phyloP scores from a whole-genome alignment of 1,140 invertebrate genomes.

The Ylistrum balloti region DNA sequence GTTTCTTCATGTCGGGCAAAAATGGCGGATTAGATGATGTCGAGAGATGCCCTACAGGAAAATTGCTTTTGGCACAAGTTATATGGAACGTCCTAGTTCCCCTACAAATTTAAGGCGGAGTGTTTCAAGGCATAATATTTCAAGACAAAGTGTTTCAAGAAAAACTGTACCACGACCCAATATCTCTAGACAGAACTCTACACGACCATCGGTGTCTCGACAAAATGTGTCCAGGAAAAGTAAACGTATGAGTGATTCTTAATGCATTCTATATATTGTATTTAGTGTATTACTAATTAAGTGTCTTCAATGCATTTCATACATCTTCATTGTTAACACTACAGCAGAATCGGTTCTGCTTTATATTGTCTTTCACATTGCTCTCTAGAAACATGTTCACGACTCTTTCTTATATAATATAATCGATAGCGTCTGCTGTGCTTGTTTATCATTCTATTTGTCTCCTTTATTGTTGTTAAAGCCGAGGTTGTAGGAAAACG shows the following conservation, averaged over 20 bases:
- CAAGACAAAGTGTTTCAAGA: neutral
- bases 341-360: no score
- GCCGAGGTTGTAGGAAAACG: no score
- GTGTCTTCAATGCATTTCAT: no score
- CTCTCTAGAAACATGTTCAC: no score
- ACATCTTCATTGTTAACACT: no score
- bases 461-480: no score
- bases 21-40: neutral
- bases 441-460: no score
- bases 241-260: neutral
- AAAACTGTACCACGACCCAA: neutral
- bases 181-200: neutral
- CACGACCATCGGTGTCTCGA: neutral
- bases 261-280: no score
- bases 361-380: no score
- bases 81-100: neutral
- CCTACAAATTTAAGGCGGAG: neutral
- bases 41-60: neutral
- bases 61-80: neutral
- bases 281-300: no score
- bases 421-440: no score
- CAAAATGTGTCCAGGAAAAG: neutral
- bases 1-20: neutral
- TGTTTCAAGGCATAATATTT: neutral
- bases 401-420: no score